Evolutionary conservation across 2,113 vertebrate species (phyloP).

Genomic region (Muntiacus reevesi): DNA sequence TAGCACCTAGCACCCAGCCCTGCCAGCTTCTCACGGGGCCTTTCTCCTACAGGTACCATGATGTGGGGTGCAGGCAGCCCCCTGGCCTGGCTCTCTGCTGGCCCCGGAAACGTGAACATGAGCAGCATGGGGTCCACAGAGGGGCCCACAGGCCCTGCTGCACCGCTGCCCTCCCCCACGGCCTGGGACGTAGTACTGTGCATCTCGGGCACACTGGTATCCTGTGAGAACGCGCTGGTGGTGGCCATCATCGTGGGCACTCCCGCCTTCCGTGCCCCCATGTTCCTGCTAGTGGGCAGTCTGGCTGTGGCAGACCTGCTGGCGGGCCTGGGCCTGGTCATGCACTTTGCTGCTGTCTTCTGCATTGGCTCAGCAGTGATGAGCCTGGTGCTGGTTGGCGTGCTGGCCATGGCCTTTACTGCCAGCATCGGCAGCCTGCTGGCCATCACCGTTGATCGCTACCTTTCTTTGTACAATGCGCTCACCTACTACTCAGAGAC

Average conservation of each 20-base stretch:
- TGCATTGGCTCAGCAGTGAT: conserved; percentile 83
- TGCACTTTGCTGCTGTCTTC: conserved; percentile 91
- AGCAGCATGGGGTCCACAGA: conserved; percentile 38
- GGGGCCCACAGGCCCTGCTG: conserved; percentile 75
- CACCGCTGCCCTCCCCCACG: conserved; percentile 67
- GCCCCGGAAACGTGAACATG: conserved; percentile 50
- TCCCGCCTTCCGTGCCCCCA: conserved; percentile 88
- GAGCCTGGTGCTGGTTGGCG: conserved; percentile 87
- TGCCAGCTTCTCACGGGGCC: conserved; percentile 41
- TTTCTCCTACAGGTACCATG: conserved; percentile 66
- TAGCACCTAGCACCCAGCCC: neutral
- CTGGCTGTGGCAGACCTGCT: conserved; percentile 92
- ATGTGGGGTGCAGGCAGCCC: conserved; percentile 62
- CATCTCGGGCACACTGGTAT: conserved; percentile 91
- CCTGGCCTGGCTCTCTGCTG: conserved; percentile 66
- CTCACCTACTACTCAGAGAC: conserved; percentile 92
- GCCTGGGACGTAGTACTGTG: conserved; percentile 92
- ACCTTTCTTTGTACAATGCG: conserved; percentile 93
- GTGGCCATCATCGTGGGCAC: conserved; percentile 91
- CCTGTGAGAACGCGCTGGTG: conserved; percentile 91
- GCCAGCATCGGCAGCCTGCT: conserved; percentile 93
- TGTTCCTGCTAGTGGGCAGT: conserved; percentile 93
- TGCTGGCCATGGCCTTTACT: conserved; percentile 90
- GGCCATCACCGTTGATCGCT: conserved; percentile 93
- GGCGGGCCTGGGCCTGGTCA: conserved; percentile 89